Evolutionary conservation across 2,113 vertebrate species (phyloP).

Genomic region (Tonatia bakeri): DNA sequence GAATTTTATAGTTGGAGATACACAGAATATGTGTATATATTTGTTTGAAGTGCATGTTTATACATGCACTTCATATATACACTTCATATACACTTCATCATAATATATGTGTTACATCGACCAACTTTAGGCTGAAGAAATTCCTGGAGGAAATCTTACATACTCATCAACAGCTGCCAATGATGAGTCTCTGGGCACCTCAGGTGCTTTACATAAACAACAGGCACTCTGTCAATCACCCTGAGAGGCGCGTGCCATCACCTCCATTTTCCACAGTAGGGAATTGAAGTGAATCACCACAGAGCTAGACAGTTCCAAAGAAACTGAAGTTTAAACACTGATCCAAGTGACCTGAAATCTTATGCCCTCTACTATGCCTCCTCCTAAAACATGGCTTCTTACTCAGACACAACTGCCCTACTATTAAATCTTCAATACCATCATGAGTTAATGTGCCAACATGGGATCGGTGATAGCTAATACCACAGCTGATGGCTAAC

Average conservation of each 20-base stretch:
- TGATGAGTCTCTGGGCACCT: not conserved
- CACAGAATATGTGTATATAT: not conserved
- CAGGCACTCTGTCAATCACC: not conserved
- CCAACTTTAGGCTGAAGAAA: not conserved
- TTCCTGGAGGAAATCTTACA: not conserved
- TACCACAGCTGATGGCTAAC: not conserved
- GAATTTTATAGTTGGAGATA: not conserved
- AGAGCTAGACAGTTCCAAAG: not conserved
- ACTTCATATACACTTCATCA: not conserved
- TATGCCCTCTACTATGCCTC: not conserved
- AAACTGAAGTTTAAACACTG: not conserved
- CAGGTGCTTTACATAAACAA: not conserved
- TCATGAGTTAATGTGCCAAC: fast-evolving
- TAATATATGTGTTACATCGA: not conserved
- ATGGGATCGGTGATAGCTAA: fast-evolving
- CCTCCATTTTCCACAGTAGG: not conserved
- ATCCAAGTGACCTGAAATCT: not conserved
- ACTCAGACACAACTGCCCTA: not conserved
- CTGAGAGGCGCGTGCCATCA: not conserved
- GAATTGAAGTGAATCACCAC: not conserved
- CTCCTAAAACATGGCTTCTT: not conserved
- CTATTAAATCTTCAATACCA: not conserved
- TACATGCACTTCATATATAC: too few species aligned
- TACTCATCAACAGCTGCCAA: too few species aligned
- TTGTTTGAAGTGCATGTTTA: not conserved